Evolutionary conservation across 2,888 invertebrate species (phyloP).

Genomic region (Brenthis ino): DNA sequence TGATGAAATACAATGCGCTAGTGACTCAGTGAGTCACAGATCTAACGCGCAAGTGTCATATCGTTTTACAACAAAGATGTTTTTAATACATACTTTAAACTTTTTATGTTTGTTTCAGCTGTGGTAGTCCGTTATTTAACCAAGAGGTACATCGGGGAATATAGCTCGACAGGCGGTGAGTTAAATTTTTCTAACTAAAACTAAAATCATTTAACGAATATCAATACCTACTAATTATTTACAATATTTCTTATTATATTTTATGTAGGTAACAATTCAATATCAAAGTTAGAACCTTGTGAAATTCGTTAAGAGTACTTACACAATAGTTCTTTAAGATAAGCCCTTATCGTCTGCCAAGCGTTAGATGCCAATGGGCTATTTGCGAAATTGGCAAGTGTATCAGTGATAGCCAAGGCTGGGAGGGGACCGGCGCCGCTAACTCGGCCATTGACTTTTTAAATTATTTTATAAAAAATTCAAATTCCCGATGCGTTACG

Average conservation of each 20-base stretch:
- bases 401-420: conserved; percentile 67
- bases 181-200: conserved; percentile 26
- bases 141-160: conserved; percentile 90
- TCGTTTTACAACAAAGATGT: no score
- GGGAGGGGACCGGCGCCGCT: conserved; percentile 63
- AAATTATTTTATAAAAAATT: conserved; percentile 42
- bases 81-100: background rate
- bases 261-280: conserved; percentile 8
- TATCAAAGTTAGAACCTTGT: conserved; percentile 10
- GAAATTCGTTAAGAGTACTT: conserved; percentile 12
- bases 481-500: conserved; percentile 37
- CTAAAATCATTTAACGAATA: background rate
- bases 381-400: conserved; percentile 79
- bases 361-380: conserved; percentile 75
- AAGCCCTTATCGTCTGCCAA: conserved; percentile 68
- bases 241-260: no score
- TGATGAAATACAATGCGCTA: no score
- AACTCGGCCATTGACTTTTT: conserved; percentile 65
- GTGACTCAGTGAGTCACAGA: no score
- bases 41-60: no score
- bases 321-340: conserved; percentile 41
- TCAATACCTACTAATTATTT: background rate
- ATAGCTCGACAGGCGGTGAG: conserved; percentile 90
- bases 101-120: conserved; percentile 83
- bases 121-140: conserved; percentile 90